phyloP scores from a whole-genome alignment of 2,113 vertebrate species.

The Choloepus hoffmanni region DNA sequence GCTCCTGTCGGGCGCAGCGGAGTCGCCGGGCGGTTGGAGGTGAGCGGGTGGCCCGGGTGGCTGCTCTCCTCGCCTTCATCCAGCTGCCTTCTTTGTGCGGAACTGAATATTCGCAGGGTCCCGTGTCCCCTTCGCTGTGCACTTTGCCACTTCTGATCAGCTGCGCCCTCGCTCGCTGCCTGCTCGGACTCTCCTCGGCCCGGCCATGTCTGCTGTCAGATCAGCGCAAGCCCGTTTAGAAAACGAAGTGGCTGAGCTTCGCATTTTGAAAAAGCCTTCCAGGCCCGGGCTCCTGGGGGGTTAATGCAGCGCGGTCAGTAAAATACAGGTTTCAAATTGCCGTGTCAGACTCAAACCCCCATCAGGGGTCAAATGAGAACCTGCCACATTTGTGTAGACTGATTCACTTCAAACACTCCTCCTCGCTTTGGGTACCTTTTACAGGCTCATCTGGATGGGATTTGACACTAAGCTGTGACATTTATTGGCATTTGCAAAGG shows the following conservation, averaged over 20 bases:
- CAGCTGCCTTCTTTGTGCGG: too few relatives aligned
- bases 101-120: too few relatives aligned
- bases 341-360: background rate
- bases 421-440: background rate
- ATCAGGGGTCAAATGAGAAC: background rate
- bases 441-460: background rate
- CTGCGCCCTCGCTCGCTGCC: too few relatives aligned
- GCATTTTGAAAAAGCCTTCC: background rate
- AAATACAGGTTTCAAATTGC: background rate
- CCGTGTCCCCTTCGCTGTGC: too few relatives aligned
- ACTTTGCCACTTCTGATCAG: too few relatives aligned
- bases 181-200: too few relatives aligned
- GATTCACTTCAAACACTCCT: background rate
- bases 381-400: background rate
- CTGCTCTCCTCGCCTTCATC: too few relatives aligned
- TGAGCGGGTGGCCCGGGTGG: too few relatives aligned
- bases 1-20: too few relatives aligned
- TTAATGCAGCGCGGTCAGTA: accelerated
- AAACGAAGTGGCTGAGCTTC: background rate
- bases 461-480: accelerated
- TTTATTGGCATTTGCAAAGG: background rate
- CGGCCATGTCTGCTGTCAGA: accelerated
- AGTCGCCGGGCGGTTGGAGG: too few relatives aligned
- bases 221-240: background rate
- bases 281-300: background rate